These are phyloP conservation scores for Lipophrys pholis DNA, from an alignment of 2,113 vertebrate genomes.

Conservation along the genomic window DNA sequence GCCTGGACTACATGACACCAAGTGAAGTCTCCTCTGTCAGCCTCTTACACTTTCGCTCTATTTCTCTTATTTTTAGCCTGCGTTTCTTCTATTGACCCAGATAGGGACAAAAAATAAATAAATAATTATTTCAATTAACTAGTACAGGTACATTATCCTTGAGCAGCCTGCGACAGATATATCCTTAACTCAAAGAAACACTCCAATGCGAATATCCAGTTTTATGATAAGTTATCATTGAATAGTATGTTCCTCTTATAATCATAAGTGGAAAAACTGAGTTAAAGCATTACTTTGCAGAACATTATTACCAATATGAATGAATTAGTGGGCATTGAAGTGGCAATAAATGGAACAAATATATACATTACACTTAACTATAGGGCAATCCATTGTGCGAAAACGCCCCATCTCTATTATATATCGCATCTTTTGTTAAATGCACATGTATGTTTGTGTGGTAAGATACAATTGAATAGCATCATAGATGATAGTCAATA, in stretches of 20 bases:
- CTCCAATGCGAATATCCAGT: background rate
- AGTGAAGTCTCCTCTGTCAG: conserved; percentile 12
- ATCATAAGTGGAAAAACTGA: background rate
- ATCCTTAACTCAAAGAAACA: background rate
- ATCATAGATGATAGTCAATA: conserved; percentile 26
- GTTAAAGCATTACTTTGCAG: background rate
- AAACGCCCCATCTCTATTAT: background rate
- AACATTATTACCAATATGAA: background rate
- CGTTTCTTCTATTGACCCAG: conserved; percentile 56
- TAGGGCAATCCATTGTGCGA: background rate
- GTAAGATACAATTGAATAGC: conserved; percentile 12
- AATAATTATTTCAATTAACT: conserved; percentile 45
- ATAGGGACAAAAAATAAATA: conserved; percentile 46
- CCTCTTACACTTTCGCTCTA: background rate
- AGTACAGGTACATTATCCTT: background rate
- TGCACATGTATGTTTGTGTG: background rate
- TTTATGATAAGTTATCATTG: background rate
- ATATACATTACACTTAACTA: background rate
- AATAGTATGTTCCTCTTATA: background rate
- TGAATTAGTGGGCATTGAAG: background rate
- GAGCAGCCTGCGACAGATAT: background rate
- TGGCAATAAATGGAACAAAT: background rate
- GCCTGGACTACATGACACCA: conserved; percentile 21
- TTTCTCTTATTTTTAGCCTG: conserved; percentile 60
- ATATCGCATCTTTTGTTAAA: background rate